Evolutionary conservation across 2,888 invertebrate species (phyloP).

Genomic region (Andrena bicolor): DNA sequence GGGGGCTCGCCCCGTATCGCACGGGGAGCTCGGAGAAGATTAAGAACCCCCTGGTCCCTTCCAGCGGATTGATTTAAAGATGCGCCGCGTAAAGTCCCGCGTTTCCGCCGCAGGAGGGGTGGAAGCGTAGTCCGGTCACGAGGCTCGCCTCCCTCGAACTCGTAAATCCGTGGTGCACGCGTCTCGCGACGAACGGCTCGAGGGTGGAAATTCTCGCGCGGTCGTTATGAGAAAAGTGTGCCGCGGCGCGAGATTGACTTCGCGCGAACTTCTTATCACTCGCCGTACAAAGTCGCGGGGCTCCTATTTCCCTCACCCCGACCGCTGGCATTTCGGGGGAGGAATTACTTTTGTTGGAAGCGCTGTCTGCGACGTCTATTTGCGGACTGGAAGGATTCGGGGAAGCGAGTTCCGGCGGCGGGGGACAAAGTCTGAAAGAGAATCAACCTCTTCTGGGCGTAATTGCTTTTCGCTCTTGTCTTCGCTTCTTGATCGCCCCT

Average conservation of each 20-base stretch:
- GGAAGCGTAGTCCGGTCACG: background rate
- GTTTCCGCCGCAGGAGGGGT: background rate
- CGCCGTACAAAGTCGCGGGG: conserved; percentile 44
- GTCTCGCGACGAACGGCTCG: background rate
- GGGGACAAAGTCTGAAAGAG: conserved; percentile 50
- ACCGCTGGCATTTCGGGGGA: conserved; percentile 35
- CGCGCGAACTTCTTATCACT: conserved; percentile 59
- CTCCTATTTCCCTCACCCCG: conserved; percentile 8
- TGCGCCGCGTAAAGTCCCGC: background rate
- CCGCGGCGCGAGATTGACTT: conserved; percentile 63
- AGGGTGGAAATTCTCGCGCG: conserved; percentile 8
- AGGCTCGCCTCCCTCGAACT: background rate
- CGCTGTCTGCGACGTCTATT: conserved; percentile 57
- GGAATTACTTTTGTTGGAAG: conserved; percentile 57
- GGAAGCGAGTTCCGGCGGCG: conserved; percentile 36
- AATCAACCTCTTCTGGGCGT: conserved; percentile 41
- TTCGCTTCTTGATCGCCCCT: conserved; percentile 33
- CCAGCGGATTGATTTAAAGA: conserved; percentile 24
- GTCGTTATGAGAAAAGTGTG: conserved; percentile 42
- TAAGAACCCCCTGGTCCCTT: conserved; percentile 4
- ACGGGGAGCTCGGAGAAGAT: background rate
- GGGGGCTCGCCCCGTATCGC: conserved; percentile 14
- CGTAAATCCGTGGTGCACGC: conserved; percentile 3
- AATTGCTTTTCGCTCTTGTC: conserved; percentile 56
- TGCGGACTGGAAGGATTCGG: conserved; percentile 48